A percentile compares a stretch with the other conserved stretches of the same genome.
Conservation (phyloP, 1,140 invertebrate genomes). For the Drosophila parabipectinata region DNA sequence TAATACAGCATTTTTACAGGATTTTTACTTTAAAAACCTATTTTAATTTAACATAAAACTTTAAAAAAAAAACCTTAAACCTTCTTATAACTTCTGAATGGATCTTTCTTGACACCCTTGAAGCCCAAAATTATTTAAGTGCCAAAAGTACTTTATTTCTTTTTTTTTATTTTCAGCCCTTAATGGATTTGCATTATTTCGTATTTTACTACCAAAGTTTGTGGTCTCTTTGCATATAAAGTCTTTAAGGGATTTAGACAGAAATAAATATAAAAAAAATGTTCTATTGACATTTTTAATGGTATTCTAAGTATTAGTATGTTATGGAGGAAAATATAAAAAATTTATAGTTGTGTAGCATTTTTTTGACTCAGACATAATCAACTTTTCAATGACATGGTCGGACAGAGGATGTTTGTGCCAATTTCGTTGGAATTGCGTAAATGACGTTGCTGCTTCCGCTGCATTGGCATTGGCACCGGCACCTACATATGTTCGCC, state of each 20-base stretch:
- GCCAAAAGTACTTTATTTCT: neutral
- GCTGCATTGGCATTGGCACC: neutral
- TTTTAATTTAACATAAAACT: too few species aligned
- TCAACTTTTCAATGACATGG: slow-evolving; percentile 23
- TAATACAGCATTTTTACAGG: too few species aligned
- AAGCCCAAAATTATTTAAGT: neutral
- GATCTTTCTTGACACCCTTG: neutral
- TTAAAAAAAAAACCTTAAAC: too few species aligned
- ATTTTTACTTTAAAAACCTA: too few species aligned
- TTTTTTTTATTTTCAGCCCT: neutral
- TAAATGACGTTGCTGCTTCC: slow-evolving; percentile 40
- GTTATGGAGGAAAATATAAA: slow-evolving; percentile 9
- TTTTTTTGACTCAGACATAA: slow-evolving; percentile 14
- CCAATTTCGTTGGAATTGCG: slow-evolving; percentile 56
- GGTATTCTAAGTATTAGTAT: neutral
- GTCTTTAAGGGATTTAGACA: neutral
- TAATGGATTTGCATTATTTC: neutral
- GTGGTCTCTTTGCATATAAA: neutral
- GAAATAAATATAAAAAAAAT: too few species aligned
- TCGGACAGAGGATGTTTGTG: slow-evolving; percentile 48
- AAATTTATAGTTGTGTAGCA: slow-evolving; percentile 26
- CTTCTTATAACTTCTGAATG: neutral
- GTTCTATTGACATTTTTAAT: too few species aligned
- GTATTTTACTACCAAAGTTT: neutral
- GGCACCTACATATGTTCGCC: neutral